Percentiles rank a stretch among this genome's conserved stretches.
Conservation (phyloP, 2,888 invertebrate genomes). For the Chloroclysta siterata region DNA sequence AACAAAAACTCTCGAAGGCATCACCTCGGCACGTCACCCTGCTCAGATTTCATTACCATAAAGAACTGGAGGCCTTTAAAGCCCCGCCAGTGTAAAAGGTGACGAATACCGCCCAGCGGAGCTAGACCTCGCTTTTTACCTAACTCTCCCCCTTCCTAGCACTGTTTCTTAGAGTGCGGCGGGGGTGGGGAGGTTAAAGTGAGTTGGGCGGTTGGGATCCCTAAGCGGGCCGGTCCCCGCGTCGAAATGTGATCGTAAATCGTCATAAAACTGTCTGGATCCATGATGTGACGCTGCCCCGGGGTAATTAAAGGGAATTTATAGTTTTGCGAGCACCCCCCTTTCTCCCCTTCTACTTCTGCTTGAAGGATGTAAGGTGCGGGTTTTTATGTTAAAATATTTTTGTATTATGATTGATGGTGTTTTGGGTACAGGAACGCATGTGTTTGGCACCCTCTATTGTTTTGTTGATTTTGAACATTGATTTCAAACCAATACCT, state of each 20-base stretch:
- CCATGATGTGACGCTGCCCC: conserved; percentile 89
- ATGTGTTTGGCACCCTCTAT: conserved; percentile 27
- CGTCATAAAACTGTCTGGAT: conserved; percentile 90
- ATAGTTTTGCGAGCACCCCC: conserved; percentile 73
- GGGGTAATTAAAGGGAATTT: conserved; percentile 86
- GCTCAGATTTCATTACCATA: conserved; percentile 86
- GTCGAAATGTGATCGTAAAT: conserved; percentile 85
- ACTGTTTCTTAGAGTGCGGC: conserved; percentile 27
- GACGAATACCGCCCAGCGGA: conserved; percentile 71
- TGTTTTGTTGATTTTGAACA: conserved; percentile 11
- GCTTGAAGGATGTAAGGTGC: conserved; percentile 45
- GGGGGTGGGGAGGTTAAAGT: conserved; percentile 55
- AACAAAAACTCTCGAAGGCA: conserved; percentile 83
- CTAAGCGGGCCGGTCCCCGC: conserved; percentile 77
- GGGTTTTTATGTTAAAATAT: conserved; percentile 46
- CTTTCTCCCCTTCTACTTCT: conserved; percentile 42
- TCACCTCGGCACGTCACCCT: conserved; percentile 84
- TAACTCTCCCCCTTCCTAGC: conserved; percentile 38
- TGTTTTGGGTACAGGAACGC: conserved; percentile 38
- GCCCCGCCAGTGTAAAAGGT: conserved; percentile 83
- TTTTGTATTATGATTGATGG: conserved; percentile 44
- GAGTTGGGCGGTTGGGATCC: conserved; percentile 63
- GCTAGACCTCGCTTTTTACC: conserved; percentile 49
- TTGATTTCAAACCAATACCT: neutral
- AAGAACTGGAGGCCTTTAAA: conserved; percentile 85